Base-by-base conservation (phyloP, 2,888 invertebrate species). In the Sphaerophoria taeniata region DNA sequence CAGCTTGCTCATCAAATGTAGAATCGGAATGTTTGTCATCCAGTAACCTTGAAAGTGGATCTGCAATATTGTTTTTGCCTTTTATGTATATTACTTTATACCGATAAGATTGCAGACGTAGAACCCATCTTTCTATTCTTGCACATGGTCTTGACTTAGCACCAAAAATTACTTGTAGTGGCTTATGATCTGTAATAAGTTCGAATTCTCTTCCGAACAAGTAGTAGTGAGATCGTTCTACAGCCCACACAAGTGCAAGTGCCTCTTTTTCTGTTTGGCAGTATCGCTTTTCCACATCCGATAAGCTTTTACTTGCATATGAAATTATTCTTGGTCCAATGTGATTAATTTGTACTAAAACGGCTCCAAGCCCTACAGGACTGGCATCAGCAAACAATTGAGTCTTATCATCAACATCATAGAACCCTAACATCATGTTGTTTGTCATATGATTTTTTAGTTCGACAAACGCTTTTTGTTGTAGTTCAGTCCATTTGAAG, bases 11-110 rank as follows among this genome's bases (percentile, higher is more conserved):
- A 24, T 24, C 24, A 24, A 24, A 24, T 24, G 24, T 24, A 24
- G 24, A 24, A 24, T 24, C 24, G 24, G 24, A 24, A 24, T 24
- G 24, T 24, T 24, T 24, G 24, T 45, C 45, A 12, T 12, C 3
- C 11, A 45, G 45, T 45, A 45, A 45, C 12, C 45, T 45, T 45
- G 45, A 45, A 45, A 45, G 45, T 45, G 45, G 45, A 45, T 45
- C 45, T 45, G 45, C 45, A 45, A 45, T 45, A 12, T 45, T 45
- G n/a, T 45, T 45, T 45, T 45, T 45, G 12, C 45, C 45, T 11
- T 12, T 45, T 45, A 9, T 45, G 45, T 45, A 45, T 45, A 45
- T 45, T 11, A 45, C 45, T 45, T 45, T 45, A 45, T n/a, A 45
- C n/a, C 12, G 11, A 45, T 45, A 45, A 45, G 45, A 45, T n/a